Base-by-base conservation (phyloP, 1,140 invertebrate species). In the Melanaphis sacchari region DNA sequence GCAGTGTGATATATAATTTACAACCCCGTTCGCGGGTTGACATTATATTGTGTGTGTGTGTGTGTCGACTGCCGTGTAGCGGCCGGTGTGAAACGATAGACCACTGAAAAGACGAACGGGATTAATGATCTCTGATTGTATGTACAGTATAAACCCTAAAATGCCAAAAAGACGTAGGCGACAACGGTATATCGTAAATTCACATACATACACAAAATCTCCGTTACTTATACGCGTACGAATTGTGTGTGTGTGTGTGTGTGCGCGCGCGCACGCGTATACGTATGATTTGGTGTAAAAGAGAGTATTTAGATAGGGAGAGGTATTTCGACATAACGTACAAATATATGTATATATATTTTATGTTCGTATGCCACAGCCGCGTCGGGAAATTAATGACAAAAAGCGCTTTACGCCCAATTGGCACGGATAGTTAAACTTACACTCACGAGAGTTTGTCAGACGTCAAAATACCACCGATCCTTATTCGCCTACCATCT, bases 401-500 rank as follows among this genome's bases (percentile, higher is more conserved):
- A 54, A 54, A 89, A 52, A 89, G 88, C 88, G 88, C 88, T 89
- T 89, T 89, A 89, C 88, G 88, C 88, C 88, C 88, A 89, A 89
- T 89, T 38, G 88, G 88, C 88, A 54, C 88, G 22, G n/a, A 89
- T 54, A 89, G 49, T 38, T 54, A 54, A 52, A 52, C 46, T 49
- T 89, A 88, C n/a, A 49, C 87, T 43, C n/a, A 49, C 36, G 87
- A 89, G 46, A 52, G 43, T 89, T 89, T 89, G 88, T 89, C 88
- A 38, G 46, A 89, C 88, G 49, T 89, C 46, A 54, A 89, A 89
- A 89, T 49, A 24, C 87, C 85, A 8, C 82, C 26, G 9, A 21
- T 49, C 31, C 84, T 31, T 2, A 31, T 66, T 38, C 38, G 41
- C 84, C 40, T 15, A 3, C 22, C 26, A 15, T 41, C 24, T 6